These are phyloP conservation scores for Gadus macrocephalus DNA, from an alignment of 2,113 vertebrate species.

Conservation along the genomic window DNA sequence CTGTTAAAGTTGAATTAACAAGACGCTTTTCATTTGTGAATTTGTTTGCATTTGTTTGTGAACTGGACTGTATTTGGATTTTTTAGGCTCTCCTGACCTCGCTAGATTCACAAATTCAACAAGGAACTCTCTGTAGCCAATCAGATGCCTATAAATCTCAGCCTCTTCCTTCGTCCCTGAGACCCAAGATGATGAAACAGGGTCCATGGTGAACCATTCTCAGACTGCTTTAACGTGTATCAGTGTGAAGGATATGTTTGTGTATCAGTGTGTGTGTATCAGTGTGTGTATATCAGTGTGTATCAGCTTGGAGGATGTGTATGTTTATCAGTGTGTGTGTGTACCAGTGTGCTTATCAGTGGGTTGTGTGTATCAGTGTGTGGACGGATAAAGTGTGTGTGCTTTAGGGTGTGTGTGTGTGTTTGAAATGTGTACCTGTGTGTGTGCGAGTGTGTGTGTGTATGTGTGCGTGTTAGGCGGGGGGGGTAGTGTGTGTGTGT, in stretches of 20 bases:
- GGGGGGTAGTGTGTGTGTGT: not conserved
- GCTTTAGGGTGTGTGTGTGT: not conserved
- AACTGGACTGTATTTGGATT: too few species aligned
- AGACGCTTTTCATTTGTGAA: too few species aligned
- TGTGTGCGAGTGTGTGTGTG: not conserved
- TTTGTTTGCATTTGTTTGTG: too few species aligned
- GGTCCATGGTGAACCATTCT: too few species aligned
- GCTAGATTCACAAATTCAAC: too few species aligned
- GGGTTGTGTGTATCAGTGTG: not conserved
- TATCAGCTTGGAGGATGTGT: not conserved
- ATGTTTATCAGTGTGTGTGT: not conserved
- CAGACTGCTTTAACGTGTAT: not conserved
- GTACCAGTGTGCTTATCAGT: not conserved
- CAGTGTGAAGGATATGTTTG: not conserved
- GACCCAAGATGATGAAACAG: too few species aligned
- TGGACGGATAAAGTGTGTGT: not conserved
- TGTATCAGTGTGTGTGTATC: not conserved
- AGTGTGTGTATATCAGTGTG: not conserved
- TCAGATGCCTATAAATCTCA: too few species aligned
- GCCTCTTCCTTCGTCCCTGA: too few species aligned
- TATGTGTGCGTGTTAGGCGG: not conserved
- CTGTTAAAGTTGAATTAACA: too few species aligned
- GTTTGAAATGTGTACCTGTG: not conserved
- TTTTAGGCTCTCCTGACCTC: too few species aligned
- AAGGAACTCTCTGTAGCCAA: too few species aligned